Evolutionary conservation across 92 coral and sea anemone genomes (phyloP).

Genomic region (Pocillopora meandrina): DNA sequence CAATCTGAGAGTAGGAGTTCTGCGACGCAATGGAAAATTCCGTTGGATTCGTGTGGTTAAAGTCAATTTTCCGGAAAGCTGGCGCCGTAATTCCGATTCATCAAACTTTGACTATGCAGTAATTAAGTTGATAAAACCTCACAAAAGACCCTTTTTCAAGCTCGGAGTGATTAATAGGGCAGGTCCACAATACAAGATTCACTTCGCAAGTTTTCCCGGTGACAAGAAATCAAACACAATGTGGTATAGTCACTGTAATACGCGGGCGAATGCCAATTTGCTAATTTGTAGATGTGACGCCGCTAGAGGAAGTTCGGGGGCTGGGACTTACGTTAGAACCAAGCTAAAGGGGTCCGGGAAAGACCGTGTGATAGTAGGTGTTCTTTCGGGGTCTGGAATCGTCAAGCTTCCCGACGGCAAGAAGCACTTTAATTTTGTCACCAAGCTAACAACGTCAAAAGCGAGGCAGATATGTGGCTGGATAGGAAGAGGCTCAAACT

Average conservation of each 20-base stretch:
- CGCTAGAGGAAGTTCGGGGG: conserved; percentile 74
- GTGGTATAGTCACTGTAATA: conserved; percentile 75
- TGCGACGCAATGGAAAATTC: conserved; percentile 56
- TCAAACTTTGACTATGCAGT: conserved; percentile 71
- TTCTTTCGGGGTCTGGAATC: conserved; percentile 64
- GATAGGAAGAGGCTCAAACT: conserved; percentile 49
- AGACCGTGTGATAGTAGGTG: conserved; percentile 64
- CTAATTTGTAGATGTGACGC: conserved; percentile 76
- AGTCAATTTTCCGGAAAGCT: conserved; percentile 47
- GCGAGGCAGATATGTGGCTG: conserved; percentile 68
- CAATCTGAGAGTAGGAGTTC: conserved; percentile 68
- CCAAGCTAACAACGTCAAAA: conserved; percentile 53
- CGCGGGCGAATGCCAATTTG: conserved; percentile 37
- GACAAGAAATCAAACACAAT: conserved; percentile 62
- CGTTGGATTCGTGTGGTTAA: conserved; percentile 57
- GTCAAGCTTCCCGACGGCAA: conserved; percentile 36
- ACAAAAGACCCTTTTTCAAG: conserved; percentile 50
- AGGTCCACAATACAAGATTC: conserved; percentile 36
- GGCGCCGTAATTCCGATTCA: conserved; percentile 41
- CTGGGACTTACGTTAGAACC: conserved; percentile 66
- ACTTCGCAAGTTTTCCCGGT: conserved; percentile 85
- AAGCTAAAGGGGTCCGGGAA: background rate
- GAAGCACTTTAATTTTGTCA: conserved; percentile 49
- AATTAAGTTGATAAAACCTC: conserved; percentile 49
- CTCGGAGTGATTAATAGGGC: conserved; percentile 43